These are phyloP conservation scores for Ceriagrion tenellum DNA, from an alignment of 2,888 invertebrate genomes.

Conservation along the genomic window DNA sequence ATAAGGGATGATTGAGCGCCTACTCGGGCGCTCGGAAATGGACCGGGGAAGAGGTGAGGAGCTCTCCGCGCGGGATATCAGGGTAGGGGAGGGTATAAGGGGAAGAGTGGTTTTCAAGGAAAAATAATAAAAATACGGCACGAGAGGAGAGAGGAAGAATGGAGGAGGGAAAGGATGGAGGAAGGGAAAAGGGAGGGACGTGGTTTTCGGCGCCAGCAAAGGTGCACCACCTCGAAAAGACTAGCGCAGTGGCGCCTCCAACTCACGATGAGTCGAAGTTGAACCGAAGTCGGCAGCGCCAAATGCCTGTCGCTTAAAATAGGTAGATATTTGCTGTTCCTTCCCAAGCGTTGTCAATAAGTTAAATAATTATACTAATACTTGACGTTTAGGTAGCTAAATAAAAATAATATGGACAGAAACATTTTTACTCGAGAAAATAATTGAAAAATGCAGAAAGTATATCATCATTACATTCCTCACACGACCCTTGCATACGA, in stretches of 20 bases:
- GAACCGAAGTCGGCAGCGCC: no score
- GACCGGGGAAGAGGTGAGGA: background rate
- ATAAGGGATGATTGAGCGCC: conserved; percentile 45
- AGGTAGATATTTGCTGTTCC: no score
- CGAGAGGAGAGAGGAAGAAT: background rate
- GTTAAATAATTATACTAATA: no score
- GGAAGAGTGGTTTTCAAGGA: background rate
- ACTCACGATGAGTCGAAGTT: no score
- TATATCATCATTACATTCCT: no score
- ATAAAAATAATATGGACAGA: no score
- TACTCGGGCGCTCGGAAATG: conserved; percentile 10
- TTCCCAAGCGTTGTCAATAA: no score
- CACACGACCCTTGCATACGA: no score
- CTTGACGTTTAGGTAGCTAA: no score
- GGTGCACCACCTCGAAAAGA: background rate
- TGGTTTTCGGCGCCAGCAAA: background rate
- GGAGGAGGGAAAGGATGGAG: background rate
- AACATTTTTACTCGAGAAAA: no score
- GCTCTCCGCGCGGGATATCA: background rate
- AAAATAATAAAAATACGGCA: background rate
- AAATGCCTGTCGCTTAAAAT: no score
- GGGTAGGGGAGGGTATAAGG: background rate
- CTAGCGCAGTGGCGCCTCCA: background rate
- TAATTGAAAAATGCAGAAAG: no score
- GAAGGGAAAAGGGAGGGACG: background rate